These are phyloP conservation scores for Euplexia lucipara DNA, from an alignment of 2,888 invertebrate genomes.

Conservation along the genomic window DNA sequence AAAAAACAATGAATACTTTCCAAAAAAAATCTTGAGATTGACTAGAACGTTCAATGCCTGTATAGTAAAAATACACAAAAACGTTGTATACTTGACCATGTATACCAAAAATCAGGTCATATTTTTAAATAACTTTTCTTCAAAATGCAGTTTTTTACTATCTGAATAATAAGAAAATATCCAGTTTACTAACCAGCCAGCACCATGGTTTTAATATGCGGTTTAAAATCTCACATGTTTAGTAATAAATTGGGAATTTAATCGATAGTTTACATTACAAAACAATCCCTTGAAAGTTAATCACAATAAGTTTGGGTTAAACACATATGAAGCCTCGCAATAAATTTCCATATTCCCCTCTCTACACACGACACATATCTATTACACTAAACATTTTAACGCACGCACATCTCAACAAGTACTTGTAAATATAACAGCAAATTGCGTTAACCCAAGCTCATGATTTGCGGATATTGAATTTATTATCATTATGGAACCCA, in stretches of 20 bases:
- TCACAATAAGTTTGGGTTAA: not conserved
- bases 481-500: constrained; percentile 79
- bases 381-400: constrained; percentile 36
- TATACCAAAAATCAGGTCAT: too few species aligned
- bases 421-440: constrained; percentile 61
- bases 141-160: not conserved
- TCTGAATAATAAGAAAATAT: not conserved
- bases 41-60: too few species aligned
- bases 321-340: not conserved
- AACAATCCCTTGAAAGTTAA: not conserved
- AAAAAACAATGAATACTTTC: too few species aligned
- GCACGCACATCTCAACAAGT: constrained; percentile 40
- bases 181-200: not conserved
- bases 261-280: not conserved
- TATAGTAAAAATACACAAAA: too few species aligned
- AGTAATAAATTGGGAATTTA: not conserved
- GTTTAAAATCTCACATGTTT: too few species aligned
- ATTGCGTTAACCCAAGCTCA: constrained; percentile 66
- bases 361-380: constrained; percentile 8
- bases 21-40: too few species aligned
- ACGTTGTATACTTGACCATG: too few species aligned
- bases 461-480: constrained; percentile 85
- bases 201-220: too few species aligned
- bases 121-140: too few species aligned
- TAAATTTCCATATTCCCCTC: not conserved